Conservation (phyloP, 2,888 invertebrate species). For the Hymenopus coronatus region DNA sequence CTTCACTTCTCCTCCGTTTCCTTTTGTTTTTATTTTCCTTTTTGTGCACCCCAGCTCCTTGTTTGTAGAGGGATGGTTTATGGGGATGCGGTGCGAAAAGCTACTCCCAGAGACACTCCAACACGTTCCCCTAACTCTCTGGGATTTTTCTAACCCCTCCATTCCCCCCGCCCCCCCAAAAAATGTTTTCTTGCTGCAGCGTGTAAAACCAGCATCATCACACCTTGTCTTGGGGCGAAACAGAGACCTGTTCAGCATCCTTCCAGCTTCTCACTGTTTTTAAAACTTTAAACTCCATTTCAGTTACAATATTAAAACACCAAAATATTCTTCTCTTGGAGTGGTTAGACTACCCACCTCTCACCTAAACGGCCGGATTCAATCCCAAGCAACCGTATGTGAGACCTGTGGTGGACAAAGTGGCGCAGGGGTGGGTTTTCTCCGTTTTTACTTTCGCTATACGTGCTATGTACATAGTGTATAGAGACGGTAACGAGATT, state of each 20-base stretch:
- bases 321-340: too few species aligned
- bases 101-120: neutral
- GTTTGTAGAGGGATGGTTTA: neutral
- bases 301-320: too few species aligned
- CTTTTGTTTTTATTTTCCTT: neutral
- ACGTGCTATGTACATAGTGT: too few species aligned
- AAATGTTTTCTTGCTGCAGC: neutral
- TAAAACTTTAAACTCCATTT: too few species aligned
- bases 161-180: neutral
- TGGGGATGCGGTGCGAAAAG: neutral
- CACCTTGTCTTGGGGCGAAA: neutral
- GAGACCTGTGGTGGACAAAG: too few species aligned
- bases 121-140: neutral
- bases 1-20: neutral
- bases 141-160: neutral
- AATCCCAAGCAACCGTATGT: too few species aligned
- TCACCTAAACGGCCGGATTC: too few species aligned
- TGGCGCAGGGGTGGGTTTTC: too few species aligned
- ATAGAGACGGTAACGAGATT: too few species aligned
- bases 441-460: too few species aligned
- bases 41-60: neutral
- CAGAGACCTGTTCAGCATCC: neutral
- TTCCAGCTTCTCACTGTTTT: too few species aligned
- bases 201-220: neutral
- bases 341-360: too few species aligned